Conservation (phyloP, 2,888 invertebrate genomes). For the Nomada fucata region DNA sequence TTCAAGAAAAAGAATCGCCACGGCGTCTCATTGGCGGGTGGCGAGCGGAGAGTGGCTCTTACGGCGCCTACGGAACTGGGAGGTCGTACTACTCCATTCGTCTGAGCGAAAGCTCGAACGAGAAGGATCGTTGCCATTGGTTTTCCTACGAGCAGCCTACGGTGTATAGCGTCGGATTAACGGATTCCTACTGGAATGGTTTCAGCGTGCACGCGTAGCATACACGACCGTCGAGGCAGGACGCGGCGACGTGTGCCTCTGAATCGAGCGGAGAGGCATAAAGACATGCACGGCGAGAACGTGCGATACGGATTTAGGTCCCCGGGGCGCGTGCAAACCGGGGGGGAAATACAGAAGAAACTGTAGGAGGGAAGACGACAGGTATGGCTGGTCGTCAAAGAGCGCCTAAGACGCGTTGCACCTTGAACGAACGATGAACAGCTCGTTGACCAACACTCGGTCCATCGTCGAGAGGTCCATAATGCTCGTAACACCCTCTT, state of each 20-base stretch:
- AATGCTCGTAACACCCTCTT: conserved; percentile 74
- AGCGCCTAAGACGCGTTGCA: conserved; percentile 60
- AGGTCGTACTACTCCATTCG: conserved; percentile 61
- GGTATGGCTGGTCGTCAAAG: conserved; percentile 47
- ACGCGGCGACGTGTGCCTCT: conserved; percentile 18
- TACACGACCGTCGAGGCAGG: conserved; percentile 32
- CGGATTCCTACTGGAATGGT: conserved; percentile 33
- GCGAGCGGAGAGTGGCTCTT: conserved; percentile 57
- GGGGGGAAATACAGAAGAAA: conserved; percentile 14
- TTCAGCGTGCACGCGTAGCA: conserved; percentile 26
- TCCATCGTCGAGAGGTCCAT: conserved; percentile 68
- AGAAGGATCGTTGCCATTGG: conserved; percentile 59
- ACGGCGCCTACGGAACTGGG: conserved; percentile 52
- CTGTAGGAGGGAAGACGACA: conserved; percentile 25
- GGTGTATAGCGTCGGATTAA: conserved; percentile 43
- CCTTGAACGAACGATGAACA: conserved; percentile 65
- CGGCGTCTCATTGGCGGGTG: conserved; percentile 45
- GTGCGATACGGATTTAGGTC: conserved; percentile 27
- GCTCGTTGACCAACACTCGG: conserved; percentile 68
- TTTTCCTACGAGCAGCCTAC: conserved; percentile 40
- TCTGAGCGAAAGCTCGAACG: conserved; percentile 50
- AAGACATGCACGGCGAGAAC: conserved; percentile 10
- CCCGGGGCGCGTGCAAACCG: not conserved
- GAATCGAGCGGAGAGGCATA: conserved; percentile 26
- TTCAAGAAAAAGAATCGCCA: conserved; percentile 56